Base-by-base conservation (phyloP, 2,888 invertebrate genomes). In the Argyra leucocephala region DNA sequence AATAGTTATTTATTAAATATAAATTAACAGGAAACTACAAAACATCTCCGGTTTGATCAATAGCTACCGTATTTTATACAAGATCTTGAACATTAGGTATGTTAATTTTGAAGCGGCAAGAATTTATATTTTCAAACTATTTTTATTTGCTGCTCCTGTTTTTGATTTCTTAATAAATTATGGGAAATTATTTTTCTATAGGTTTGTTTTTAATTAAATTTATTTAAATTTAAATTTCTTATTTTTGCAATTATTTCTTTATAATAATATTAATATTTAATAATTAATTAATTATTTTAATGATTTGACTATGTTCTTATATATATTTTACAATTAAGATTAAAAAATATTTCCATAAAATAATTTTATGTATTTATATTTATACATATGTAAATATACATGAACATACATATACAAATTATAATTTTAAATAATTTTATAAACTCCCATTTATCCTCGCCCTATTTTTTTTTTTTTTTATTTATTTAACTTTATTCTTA, bases 261-360 rank as follows among this genome's bases (percentile, higher is more conserved):
- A 3, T 31, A 10, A 31, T 31, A 31, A 31, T 48, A 48, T 48
- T 18, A 18, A 48, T 48, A 48, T 48, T 48, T 48, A 48, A 31
- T 31, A 48, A 18, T 48, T 48, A 48, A 48, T 48, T 48, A 48
- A 48, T 18, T 48, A 48, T 48, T 48, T 48, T 48, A 48, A 12
- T 48, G 48, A 48, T n/a, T 48, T 48, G 48, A 48, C 48, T 48
- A 48, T 48, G 48, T 48, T 48, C 48, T 48, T 48, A 48, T 18
- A 48, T 48, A 48, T 18, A 48, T 48, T 48, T 48, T 48, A 48
- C 15, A 48, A 48, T 48, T 18, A 48, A 48, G n/a, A 12, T 48
- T 48, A 12, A 48, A 48, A 48, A 48, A 48, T n/a, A 48, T 48
- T 48, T 48, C 48, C 48, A 48, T 48, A 48, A 48, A 48, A 48